phyloP scores from a whole-genome alignment of 2,797 vertebrate genomes.

The Pogoniulus pusillus region DNA sequence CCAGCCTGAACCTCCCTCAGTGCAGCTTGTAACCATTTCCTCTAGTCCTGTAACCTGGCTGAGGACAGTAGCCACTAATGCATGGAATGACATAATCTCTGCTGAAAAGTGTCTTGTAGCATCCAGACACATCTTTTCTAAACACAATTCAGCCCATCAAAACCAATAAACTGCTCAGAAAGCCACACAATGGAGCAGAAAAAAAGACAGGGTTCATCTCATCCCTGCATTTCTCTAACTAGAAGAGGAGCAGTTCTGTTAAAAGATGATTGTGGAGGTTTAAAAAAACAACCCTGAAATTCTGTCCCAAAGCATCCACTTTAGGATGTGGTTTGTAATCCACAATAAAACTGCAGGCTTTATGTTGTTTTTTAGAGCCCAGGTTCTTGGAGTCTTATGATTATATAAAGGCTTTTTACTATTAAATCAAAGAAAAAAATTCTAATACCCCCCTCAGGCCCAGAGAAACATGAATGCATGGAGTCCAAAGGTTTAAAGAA shows the following conservation, averaged over 20 bases:
- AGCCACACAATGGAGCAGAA: neutral
- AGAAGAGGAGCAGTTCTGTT: neutral
- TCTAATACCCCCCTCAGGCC: neutral
- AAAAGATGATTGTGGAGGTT: neutral
- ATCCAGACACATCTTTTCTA: neutral
- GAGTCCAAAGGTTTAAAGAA: neutral
- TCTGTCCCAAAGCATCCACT: neutral
- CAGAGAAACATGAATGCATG: neutral
- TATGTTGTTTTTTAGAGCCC: neutral
- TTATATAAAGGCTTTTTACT: neutral
- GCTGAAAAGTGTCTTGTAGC: neutral
- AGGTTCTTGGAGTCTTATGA: neutral
- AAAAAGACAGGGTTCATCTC: neutral
- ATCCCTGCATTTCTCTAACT: neutral
- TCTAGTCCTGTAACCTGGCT: no score
- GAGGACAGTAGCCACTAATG: neutral
- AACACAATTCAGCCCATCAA: neutral
- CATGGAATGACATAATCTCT: conserved; percentile 6
- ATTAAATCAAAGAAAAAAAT: neutral
- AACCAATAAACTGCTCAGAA: neutral
- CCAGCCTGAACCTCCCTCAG: no score
- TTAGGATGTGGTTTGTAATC: neutral
- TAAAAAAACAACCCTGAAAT: neutral
- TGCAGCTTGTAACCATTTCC: no score
- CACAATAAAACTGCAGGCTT: neutral